Evolutionary conservation across 2,888 invertebrate species (phyloP), one percentile per base, ranked within the genome.

Genomic region (Dinocampus coccinellae): DNA sequence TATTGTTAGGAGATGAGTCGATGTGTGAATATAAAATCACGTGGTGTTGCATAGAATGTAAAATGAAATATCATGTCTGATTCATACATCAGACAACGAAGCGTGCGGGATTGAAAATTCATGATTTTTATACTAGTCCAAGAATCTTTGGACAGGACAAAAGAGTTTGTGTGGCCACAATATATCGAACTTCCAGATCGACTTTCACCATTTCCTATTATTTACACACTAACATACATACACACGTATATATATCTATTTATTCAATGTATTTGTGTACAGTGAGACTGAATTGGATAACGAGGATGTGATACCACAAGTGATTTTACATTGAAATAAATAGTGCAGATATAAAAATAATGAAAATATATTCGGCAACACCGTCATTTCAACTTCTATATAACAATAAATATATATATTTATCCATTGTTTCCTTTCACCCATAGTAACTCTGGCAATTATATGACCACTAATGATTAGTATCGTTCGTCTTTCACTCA

Each of bases 81-180:
- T 69, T 69, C 42, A 57, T 53, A 60, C 58, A 65, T 34, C 65
- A 60, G 60, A 70, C 70, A 70, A 70, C 70, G 65, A 70, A 70
- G 70, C 65, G 52, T 70, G 70, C 52, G 53, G 52, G 52, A 70
- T 58, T 64, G 65, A 20, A 65, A 65, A 70, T 58, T 24, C 60
- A 26, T 36, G 4, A 24, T 64, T 58, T 47, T 13, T 29, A n/a
- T n/a, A n/a, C n/a, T 16, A 52, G 63, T 64, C 63, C 47, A 26
- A n/a, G 47, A 16, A 47, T 20, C 60, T 52, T 60, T 13, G 11
- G 70, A 70, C 70, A 70, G 70, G 70, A 70, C 70, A 70, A 70
- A 70, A 70, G 70, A 33, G 42, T n/a, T 52, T 29, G 29, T 64
- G 33, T 52, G 33, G 63, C 63, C 42, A 24, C 36, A 58, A 9